Conservation (phyloP, 2,113 vertebrate genomes). For the Gobio gobio region DNA sequence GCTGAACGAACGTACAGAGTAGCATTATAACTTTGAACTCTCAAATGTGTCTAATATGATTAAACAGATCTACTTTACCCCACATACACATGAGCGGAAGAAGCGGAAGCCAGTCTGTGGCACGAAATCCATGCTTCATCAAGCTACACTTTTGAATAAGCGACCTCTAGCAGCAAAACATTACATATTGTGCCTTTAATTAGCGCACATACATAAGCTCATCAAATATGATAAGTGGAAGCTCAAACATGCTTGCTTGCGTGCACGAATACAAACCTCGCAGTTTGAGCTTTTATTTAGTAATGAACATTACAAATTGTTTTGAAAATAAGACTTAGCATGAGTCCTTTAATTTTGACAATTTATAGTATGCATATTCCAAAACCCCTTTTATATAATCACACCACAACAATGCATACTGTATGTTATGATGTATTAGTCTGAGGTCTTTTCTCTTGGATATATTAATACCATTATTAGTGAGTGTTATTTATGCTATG, state of each 20-base stretch:
- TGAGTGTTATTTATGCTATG: not conserved
- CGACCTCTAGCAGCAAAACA: too few species aligned
- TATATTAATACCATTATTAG: not conserved
- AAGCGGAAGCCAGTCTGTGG: too few species aligned
- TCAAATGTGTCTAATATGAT: too few species aligned
- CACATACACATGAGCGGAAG: too few species aligned
- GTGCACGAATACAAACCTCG: not conserved
- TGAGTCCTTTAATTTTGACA: not conserved
- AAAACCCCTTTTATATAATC: not conserved
- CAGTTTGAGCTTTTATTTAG: not conserved
- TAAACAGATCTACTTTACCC: too few species aligned
- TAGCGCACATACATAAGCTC: not conserved
- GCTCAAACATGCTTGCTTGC: not conserved
- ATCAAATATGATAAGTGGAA: not conserved
- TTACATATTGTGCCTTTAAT: not conserved
- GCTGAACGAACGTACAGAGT: too few species aligned
- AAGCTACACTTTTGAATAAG: too few species aligned
- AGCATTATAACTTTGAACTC: too few species aligned
- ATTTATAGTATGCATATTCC: not conserved
- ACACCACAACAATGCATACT: not conserved
- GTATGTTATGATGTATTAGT: not conserved
- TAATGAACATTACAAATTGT: not conserved
- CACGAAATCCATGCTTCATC: too few species aligned
- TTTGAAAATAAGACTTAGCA: not conserved
- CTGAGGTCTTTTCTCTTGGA: not conserved